These are phyloP conservation scores for Acronicta alni DNA, from an alignment of 2,888 invertebrate species.

Conservation along the genomic window DNA sequence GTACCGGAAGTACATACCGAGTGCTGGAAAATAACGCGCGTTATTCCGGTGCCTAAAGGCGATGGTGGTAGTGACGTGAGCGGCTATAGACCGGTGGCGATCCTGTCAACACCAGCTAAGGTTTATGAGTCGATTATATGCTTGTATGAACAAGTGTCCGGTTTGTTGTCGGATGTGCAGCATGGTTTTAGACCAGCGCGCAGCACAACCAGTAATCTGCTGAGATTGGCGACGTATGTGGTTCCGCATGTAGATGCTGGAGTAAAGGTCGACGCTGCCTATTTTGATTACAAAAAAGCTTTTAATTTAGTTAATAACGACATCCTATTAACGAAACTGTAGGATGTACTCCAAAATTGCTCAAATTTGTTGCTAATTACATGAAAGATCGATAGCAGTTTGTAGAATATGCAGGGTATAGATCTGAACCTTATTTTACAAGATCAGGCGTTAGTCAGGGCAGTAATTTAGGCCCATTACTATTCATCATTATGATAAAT, in stretches of 20 bases:
- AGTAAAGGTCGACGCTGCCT: slow-evolving; percentile 4
- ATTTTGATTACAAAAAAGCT: slow-evolving; percentile 10
- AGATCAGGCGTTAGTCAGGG: too few relatives aligned
- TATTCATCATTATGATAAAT: too few relatives aligned
- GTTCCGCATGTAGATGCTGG: neutral
- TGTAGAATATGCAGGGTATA: too few relatives aligned
- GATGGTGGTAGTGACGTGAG: slow-evolving; percentile 1
- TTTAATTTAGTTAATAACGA: too few relatives aligned
- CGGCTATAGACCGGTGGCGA: slow-evolving; percentile 6
- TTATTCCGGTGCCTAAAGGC: slow-evolving; percentile 6
- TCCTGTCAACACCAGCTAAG: slow-evolving; percentile 8
- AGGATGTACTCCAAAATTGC: too few relatives aligned
- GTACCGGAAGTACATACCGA: too few relatives aligned
- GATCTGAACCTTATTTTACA: too few relatives aligned
- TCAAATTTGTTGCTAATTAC: too few relatives aligned
- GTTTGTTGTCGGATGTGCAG: slow-evolving; percentile 1
- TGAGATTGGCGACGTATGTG: neutral
- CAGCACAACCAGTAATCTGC: slow-evolving; percentile 9
- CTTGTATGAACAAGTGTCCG: neutral
- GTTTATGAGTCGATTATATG: slow-evolving; percentile 6
- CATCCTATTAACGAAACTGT: too few relatives aligned
- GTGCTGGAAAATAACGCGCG: slow-evolving; percentile 5
- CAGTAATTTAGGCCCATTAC: too few relatives aligned
- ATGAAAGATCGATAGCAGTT: too few relatives aligned
- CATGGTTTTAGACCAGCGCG: slow-evolving; percentile 11